These are phyloP conservation scores for Crioceris asparagi DNA, from an alignment of 2,888 invertebrate species.

Conservation along the genomic window DNA sequence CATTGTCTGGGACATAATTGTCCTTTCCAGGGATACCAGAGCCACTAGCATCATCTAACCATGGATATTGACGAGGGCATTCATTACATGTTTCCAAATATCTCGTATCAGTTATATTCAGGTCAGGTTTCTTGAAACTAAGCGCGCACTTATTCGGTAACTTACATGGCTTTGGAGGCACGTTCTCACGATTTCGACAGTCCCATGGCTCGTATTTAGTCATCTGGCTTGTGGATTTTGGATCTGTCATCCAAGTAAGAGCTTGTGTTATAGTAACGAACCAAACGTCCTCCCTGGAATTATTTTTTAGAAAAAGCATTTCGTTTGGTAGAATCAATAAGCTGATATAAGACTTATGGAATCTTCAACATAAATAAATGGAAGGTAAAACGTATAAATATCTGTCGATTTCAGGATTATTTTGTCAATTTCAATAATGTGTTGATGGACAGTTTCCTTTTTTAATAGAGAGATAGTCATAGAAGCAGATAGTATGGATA, in stretches of 20 bases:
- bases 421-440: not conserved
- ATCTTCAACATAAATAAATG: not conserved
- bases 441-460: no score
- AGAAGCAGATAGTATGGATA: no score
- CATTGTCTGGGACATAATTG: constrained; percentile 67
- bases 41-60: constrained; percentile 80
- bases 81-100: constrained; percentile 82
- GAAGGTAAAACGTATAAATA: no score
- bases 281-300: constrained; percentile 72
- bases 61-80: constrained; percentile 77
- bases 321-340: not conserved
- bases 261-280: constrained; percentile 80
- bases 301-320: constrained; percentile 7
- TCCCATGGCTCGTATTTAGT: constrained; percentile 71
- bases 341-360: not conserved
- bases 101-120: constrained; percentile 69
- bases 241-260: constrained; percentile 85
- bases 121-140: constrained; percentile 63
- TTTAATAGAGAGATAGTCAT: no score
- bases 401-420: no score
- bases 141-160: constrained; percentile 75
- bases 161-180: constrained; percentile 67
- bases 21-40: constrained; percentile 70
- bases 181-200: constrained; percentile 56
- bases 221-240: constrained; percentile 57